Conservation (phyloP, 1,140 invertebrate genomes). For the Microplitis demolitor region DNA sequence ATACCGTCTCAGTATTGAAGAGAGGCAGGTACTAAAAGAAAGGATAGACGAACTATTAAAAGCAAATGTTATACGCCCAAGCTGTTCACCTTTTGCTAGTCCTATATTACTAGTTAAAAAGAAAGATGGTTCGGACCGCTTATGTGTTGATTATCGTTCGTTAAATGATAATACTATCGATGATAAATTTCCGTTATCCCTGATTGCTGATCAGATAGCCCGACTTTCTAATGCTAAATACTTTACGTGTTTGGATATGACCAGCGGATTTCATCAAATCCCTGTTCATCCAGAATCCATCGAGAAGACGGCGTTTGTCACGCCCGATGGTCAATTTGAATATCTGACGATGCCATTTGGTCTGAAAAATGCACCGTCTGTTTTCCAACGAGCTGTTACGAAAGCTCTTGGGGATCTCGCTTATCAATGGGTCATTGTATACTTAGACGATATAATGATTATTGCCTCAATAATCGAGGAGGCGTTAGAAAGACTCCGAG, state of each 20-base stretch:
- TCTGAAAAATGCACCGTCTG: not conserved
- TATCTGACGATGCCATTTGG: not conserved
- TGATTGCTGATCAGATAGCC: constrained; percentile 56
- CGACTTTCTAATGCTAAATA: constrained; percentile 38
- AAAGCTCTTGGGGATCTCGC: too few relatives aligned
- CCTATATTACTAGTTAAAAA: constrained; percentile 23
- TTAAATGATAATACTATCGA: constrained; percentile 17
- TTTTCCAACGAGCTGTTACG: not conserved
- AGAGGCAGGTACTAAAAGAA: not conserved
- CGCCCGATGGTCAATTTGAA: not conserved
- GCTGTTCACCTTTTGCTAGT: constrained; percentile 11
- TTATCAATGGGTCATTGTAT: too few relatives aligned
- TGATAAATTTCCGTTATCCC: constrained; percentile 15
- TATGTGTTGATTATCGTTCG: too few relatives aligned
- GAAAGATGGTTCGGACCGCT: too few relatives aligned
- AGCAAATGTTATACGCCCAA: not conserved
- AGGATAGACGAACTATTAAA: constrained; percentile 1
- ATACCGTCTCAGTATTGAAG: not conserved
- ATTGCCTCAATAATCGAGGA: too few relatives aligned
- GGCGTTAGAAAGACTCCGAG: too few relatives aligned
- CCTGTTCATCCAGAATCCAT: constrained; percentile 13
- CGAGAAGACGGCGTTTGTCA: constrained; percentile 38
- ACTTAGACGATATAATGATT: too few relatives aligned
- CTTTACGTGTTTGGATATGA: constrained; percentile 25
- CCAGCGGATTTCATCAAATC: constrained; percentile 20